Evolutionary conservation across 1,140 invertebrate species (phyloP).

Genomic region (Leptinotarsa undecemlineata): DNA sequence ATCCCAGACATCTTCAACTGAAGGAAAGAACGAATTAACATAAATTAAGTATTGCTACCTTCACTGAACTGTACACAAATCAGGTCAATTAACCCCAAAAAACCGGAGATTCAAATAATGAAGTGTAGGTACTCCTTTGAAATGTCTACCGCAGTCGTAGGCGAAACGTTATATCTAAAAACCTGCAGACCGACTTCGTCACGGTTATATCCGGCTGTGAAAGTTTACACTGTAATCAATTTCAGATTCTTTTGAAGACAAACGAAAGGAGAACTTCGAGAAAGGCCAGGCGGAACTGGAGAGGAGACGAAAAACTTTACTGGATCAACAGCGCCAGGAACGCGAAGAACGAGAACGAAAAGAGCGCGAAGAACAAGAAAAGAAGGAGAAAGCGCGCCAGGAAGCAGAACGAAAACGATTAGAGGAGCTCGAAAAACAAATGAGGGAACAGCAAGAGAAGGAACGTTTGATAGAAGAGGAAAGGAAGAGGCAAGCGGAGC

Average conservation of each 20-base stretch:
- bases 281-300: conserved; percentile 98
- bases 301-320: conserved; percentile 80
- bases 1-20: too few relatives aligned
- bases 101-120: too few relatives aligned
- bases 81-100: too few relatives aligned
- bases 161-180: too few relatives aligned
- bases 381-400: conserved; percentile 75
- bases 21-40: too few relatives aligned
- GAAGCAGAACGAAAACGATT: conserved; percentile 68
- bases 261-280: conserved; percentile 95
- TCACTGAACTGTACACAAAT: too few relatives aligned
- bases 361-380: conserved; percentile 85
- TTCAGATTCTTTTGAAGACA: conserved; percentile 92
- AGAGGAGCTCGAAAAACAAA: conserved; percentile 71
- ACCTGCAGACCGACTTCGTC: too few relatives aligned
- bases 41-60: too few relatives aligned
- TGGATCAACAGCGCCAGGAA: conserved; percentile 84
- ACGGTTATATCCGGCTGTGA: too few relatives aligned
- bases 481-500: conserved; percentile 72
- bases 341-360: conserved; percentile 88
- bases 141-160: too few relatives aligned
- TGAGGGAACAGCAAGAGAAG: conserved; percentile 81
- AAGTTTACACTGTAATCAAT: conserved; percentile 10
- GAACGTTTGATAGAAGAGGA: conserved; percentile 75
- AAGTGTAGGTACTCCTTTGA: too few relatives aligned